Conservation (phyloP, 2,113 vertebrate species). For the Chionis minor region DNA sequence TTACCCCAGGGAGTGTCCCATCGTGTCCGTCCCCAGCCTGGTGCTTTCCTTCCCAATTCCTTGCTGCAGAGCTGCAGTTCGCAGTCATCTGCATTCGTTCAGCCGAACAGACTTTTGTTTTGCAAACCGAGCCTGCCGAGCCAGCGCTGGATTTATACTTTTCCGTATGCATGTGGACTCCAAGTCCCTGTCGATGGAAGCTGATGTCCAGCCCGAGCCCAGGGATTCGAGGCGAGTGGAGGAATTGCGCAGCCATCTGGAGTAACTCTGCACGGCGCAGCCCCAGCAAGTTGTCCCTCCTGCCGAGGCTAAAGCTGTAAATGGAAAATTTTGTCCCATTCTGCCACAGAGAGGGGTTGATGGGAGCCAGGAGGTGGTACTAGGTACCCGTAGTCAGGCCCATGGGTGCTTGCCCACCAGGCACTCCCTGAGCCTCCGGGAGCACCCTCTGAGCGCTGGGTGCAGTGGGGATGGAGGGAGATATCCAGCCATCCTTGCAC, state of each 20-base stretch:
- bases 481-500: not conserved
- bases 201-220: slow-evolving; percentile 12
- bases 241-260: slow-evolving; percentile 54
- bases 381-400: rapidly evolving
- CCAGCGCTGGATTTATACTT: slow-evolving; percentile 48
- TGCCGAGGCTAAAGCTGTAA: not conserved
- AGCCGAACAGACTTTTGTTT: slow-evolving; percentile 14
- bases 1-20: not conserved
- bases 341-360: not conserved
- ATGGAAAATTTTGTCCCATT: not conserved
- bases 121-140: not conserved
- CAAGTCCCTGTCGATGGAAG: slow-evolving; percentile 39
- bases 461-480: not conserved
- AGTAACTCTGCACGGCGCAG: slow-evolving; percentile 15
- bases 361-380: not conserved
- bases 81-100: slow-evolving; percentile 18
- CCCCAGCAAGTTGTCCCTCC: not conserved
- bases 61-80: not conserved
- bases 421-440: not conserved
- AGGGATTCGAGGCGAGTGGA: not conserved
- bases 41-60: not conserved
- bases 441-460: not conserved
- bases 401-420: not conserved
- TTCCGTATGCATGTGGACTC: slow-evolving; percentile 3
- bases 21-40: not conserved